Evolutionary conservation across 2,888 invertebrate species (phyloP), one percentile per base, ranked within the genome.

Genomic region (Panzeria rudis): DNA sequence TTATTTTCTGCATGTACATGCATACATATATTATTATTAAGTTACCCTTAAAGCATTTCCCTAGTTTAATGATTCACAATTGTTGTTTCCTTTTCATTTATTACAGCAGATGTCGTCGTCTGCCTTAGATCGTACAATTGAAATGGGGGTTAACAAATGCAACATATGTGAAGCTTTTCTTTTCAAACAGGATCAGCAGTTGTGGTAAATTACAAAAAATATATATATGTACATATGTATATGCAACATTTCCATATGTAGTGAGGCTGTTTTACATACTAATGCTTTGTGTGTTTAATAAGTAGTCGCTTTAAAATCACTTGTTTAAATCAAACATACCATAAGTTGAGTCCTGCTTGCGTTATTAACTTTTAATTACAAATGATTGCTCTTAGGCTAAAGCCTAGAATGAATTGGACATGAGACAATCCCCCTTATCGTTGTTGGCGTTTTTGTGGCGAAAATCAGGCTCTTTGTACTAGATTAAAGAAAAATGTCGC

Each of bases 101-200:
- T 47, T 62, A 38, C 78, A 78, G 79, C 79, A 80, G 79, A 80
- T 80, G 71, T 71, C 56, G 71, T 71, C 56, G 50, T 71, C 54
- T 44, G 59, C n/a, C 23, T 56, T 72, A 35, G 71, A 72, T 64
- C 69, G 25, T 13, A 17, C 66, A 47, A 23, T 66, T n/a, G 9
- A 62, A 62, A 79, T 79, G 79, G 62, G 79, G 71, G 79, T 72
- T 72, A 71, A 7, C 35, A 79, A 78, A 71, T 54, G 44, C 71
- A 64, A 32, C 79, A 79, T 72, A 44, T 64, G 50, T 35, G 47
- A 68, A 68, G 68, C 77, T 78, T 78, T 69, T 61, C 56, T 69
- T 69, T 66, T 25, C 41, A 62, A 38, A 56, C 50, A 52, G 52
- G 78, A 71, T 78, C 69, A 38, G 11, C 38, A 54, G 54, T 69